phyloP scores from a whole-genome alignment of 2,113 vertebrate species.

The Lagenorhynchus albirostris region DNA sequence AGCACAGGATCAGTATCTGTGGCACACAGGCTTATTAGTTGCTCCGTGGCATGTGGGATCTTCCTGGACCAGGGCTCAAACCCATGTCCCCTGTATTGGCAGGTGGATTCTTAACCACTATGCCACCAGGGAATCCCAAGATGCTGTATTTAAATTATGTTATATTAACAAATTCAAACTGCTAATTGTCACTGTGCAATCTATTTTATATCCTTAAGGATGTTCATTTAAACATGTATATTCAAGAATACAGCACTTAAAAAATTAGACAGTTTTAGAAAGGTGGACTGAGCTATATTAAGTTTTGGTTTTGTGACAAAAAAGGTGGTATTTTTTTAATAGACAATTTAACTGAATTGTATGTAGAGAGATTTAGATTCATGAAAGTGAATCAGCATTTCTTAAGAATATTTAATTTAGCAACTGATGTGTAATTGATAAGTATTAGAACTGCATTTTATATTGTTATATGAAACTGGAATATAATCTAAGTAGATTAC shows the following conservation, averaged over 20 bases:
- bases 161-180: neutral
- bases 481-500: neutral
- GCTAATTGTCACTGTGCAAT: neutral
- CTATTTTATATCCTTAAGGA: neutral
- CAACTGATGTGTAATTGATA: neutral
- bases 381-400: neutral
- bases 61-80: too few relatives aligned
- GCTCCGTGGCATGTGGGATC: too few relatives aligned
- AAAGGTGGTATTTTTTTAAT: neutral
- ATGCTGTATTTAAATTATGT: neutral
- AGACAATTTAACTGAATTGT: neutral
- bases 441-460: neutral
- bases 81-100: too few relatives aligned
- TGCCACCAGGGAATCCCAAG: neutral
- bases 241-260: neutral
- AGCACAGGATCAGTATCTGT: too few relatives aligned
- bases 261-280: neutral
- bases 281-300: neutral
- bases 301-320: neutral
- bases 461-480: neutral
- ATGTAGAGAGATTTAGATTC: neutral
- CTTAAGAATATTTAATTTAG: conserved; percentile 12
- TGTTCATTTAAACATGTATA: neutral
- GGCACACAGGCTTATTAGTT: too few relatives aligned
- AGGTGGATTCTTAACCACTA: too few relatives aligned